Evolutionary conservation across 2,888 invertebrate genomes (phyloP).

Genomic region (Sphaerophoria taeniata): DNA sequence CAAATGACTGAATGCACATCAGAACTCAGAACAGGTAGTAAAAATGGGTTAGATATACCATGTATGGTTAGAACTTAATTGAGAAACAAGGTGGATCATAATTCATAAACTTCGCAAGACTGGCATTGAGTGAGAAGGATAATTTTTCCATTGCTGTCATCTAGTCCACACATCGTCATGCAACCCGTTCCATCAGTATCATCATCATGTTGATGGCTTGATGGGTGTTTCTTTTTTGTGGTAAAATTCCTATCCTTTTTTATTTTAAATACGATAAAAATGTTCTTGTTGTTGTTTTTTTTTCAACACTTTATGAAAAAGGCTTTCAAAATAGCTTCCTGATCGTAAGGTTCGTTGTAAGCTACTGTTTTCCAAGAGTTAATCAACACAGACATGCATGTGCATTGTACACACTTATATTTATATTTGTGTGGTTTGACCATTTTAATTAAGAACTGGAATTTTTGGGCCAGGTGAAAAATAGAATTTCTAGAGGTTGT

Average conservation of each 20-base stretch:
- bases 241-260: not conserved
- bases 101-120: not conserved
- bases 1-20: too few relatives aligned
- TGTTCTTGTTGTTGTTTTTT: not conserved
- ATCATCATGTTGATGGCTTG: not conserved
- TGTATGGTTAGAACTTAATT: not conserved
- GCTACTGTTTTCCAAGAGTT: not conserved
- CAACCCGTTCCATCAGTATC: not conserved
- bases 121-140: slow-evolving; percentile 6
- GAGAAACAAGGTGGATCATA: slow-evolving; percentile 26
- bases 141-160: slow-evolving; percentile 28
- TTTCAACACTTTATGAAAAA: not conserved
- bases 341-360: not conserved
- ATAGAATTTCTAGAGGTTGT: too few relatives aligned
- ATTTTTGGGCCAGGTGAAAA: not conserved
- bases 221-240: not conserved
- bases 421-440: slow-evolving; percentile 30
- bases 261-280: not conserved
- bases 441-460: slow-evolving; percentile 32
- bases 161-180: slow-evolving; percentile 7
- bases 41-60: not conserved
- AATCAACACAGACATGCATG: slow-evolving; percentile 12
- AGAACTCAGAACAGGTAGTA: not conserved
- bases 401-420: too few relatives aligned
- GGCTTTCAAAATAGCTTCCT: not conserved